Percentiles rank a stretch among this genome's conserved stretches.
phyloP scores from a whole-genome alignment of 2,113 vertebrate genomes.

The Odocoileus hemionus region DNA sequence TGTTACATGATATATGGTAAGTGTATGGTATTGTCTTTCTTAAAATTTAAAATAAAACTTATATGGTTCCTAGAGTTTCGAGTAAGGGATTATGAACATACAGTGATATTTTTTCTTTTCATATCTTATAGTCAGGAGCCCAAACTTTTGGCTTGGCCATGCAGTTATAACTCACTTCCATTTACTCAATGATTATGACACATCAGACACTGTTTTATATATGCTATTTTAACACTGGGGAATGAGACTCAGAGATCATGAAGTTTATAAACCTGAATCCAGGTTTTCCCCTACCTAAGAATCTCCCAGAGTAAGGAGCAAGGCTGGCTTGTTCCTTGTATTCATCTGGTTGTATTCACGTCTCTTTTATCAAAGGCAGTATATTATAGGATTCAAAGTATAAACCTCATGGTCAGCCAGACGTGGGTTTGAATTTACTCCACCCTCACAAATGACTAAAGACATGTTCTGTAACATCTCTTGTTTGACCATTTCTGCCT shows the following conservation, averaged over 20 bases:
- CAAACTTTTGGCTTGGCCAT: neutral
- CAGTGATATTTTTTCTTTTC: neutral
- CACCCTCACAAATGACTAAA: neutral
- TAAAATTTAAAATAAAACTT: constrained; percentile 8
- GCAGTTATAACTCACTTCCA: constrained; percentile 14
- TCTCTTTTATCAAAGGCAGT: neutral
- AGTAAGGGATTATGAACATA: neutral
- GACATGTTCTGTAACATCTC: neutral
- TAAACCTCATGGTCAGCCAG: neutral
- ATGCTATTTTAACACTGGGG: neutral
- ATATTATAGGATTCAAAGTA: neutral
- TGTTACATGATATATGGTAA: neutral
- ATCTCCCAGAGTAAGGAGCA: neutral
- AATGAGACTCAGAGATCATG: neutral
- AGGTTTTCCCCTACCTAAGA: neutral
- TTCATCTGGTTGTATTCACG: neutral
- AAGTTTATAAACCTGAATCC: neutral
- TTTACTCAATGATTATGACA: neutral
- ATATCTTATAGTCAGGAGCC: neutral
- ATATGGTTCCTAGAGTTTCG: neutral
- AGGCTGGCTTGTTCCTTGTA: neutral
- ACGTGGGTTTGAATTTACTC: neutral
- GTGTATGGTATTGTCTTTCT: neutral
- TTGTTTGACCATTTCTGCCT: neutral
- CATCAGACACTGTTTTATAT: neutral